Conservation (phyloP, 2,888 invertebrate genomes). For the Diadegma fenestrale region DNA sequence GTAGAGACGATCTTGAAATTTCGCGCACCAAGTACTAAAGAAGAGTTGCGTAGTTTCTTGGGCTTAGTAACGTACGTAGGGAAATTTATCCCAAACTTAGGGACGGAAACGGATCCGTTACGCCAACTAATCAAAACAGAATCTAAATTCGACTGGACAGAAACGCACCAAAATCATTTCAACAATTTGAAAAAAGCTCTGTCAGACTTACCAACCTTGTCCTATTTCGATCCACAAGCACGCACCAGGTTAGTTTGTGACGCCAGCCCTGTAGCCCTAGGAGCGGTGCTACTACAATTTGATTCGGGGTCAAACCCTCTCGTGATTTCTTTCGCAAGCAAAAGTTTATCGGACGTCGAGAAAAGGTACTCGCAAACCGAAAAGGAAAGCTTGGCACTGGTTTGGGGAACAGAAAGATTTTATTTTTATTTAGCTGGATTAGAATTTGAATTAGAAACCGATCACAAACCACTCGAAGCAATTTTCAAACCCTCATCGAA, state of each 20-base stretch:
- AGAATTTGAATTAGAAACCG: constrained; percentile 77
- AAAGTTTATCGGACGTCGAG: constrained; percentile 31
- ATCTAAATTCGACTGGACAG: constrained; percentile 4
- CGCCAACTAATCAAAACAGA: neutral
- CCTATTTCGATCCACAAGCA: constrained; percentile 4
- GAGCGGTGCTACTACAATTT: constrained; percentile 21
- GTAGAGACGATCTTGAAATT: neutral
- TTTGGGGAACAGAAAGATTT: constrained; percentile 74
- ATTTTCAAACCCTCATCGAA: constrained; percentile 71
- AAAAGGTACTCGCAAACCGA: constrained; percentile 23
- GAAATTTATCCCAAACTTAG: constrained; percentile 5
- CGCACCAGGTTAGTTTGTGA: neutral
- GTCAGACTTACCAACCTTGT: neutral
- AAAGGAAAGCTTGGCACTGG: constrained; percentile 13
- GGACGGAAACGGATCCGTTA: constrained; percentile 1
- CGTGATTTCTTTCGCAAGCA: neutral
- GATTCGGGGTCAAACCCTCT: neutral
- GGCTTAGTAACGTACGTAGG: constrained; percentile 4
- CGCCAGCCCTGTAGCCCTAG: constrained; percentile 20
- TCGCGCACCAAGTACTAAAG: constrained; percentile 11
- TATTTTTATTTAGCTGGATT: constrained; percentile 81
- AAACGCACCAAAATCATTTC: constrained; percentile 1
- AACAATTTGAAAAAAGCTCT: constrained; percentile 2
- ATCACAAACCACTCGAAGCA: constrained; percentile 77
- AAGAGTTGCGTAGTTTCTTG: constrained; percentile 21